Conservation (phyloP, 2,797 vertebrate species). For the Cynodonichthys magdalenae region DNA sequence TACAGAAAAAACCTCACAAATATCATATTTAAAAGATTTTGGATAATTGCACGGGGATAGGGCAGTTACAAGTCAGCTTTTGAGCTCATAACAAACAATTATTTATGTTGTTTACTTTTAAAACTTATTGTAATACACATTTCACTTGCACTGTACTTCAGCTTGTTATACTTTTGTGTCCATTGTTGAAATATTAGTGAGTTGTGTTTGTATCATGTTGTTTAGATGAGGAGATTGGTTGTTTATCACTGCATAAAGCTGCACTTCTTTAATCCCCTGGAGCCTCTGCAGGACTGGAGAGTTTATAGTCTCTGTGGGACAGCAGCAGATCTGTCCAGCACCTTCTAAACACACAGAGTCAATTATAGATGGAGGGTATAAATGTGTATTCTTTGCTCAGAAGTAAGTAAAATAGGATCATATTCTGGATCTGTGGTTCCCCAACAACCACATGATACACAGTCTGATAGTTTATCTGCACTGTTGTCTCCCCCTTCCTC, state of each 20-base stretch:
- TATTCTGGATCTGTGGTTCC: not conserved
- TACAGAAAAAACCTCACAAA: too few relatives aligned
- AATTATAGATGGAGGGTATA: not conserved
- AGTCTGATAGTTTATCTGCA: too few relatives aligned
- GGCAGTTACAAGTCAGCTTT: too few relatives aligned
- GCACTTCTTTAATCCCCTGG: constrained; percentile 16
- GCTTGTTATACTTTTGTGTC: not conserved
- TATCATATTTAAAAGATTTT: not conserved
- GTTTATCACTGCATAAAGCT: constrained; percentile 24
- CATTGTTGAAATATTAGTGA: constrained; percentile 16
- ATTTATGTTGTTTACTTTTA: too few relatives aligned
- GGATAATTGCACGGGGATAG: not conserved
- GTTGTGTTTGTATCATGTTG: constrained; percentile 2
- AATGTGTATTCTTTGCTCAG: not conserved
- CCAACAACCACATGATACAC: too few relatives aligned
- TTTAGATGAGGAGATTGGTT: constrained; percentile 20
- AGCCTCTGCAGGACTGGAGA: constrained; percentile 9
- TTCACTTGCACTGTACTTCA: not conserved
- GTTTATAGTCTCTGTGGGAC: constrained; percentile 29
- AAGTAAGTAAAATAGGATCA: not conserved
- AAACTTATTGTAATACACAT: not conserved
- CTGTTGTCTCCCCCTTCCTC: constrained; percentile 25
- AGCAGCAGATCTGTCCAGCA: constrained; percentile 10
- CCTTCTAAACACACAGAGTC: constrained; percentile 9
- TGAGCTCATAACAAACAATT: too few relatives aligned